phyloP scores from a whole-genome alignment of 1,140 invertebrate genomes.

The Sitodiplosis mosellana region DNA sequence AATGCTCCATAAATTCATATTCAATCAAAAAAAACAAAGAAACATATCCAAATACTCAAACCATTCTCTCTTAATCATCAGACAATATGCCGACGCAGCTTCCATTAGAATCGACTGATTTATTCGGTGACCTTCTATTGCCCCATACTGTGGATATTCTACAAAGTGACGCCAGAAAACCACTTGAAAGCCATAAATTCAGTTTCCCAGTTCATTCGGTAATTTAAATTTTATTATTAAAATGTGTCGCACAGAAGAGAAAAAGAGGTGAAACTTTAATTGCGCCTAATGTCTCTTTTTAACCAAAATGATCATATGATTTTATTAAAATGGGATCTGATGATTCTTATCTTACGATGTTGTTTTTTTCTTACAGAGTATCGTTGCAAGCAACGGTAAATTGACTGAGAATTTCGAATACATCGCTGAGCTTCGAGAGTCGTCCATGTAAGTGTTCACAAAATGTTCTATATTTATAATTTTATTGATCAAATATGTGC shows the following conservation, averaged over 20 bases:
- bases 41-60: no score
- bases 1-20: no score
- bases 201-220: slow-evolving; percentile 61
- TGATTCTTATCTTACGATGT: neutral
- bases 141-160: slow-evolving; percentile 85
- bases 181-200: slow-evolving; percentile 64
- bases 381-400: slow-evolving; percentile 88
- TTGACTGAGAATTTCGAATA: slow-evolving; percentile 89
- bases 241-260: no score
- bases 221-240: slow-evolving; percentile 13
- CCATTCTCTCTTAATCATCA: slow-evolving; percentile 43
- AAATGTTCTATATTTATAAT: no score
- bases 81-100: slow-evolving; percentile 99
- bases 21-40: no score
- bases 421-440: slow-evolving; percentile 69
- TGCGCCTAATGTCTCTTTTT: neutral
- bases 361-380: slow-evolving; percentile 42
- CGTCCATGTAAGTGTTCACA: slow-evolving; percentile 29
- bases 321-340: no score
- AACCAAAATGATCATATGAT: neutral
- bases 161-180: slow-evolving; percentile 69
- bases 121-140: slow-evolving; percentile 83
- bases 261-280: no score
- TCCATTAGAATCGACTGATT: slow-evolving; percentile 90
- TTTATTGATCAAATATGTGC: slow-evolving; percentile 2